phyloP scores from a whole-genome alignment of 2,888 invertebrate genomes.

The Diploptera punctata region DNA sequence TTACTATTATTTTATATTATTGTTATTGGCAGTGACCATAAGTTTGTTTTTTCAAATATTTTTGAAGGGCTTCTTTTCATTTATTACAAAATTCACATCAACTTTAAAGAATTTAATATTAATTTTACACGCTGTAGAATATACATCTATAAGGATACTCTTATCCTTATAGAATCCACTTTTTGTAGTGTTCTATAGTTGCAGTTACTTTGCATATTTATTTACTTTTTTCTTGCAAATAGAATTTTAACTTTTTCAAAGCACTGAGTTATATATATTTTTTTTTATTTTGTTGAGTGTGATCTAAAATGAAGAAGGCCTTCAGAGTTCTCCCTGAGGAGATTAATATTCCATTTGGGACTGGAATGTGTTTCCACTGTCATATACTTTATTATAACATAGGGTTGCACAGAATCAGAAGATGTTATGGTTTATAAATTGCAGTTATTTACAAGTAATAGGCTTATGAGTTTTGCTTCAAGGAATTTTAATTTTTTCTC shows the following conservation, averaged over 20 bases:
- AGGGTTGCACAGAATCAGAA: conserved; percentile 14
- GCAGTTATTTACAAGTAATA: too few species aligned
- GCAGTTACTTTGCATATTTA: not conserved
- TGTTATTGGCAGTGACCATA: conserved; percentile 21
- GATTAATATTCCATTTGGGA: conserved; percentile 24
- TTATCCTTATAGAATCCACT: not conserved
- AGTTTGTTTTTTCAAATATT: conserved; percentile 20
- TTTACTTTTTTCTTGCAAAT: not conserved
- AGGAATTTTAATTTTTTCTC: too few species aligned
- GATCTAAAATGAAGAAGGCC: conserved; percentile 18
- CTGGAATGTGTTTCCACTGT: conserved; percentile 30
- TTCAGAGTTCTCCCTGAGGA: conserved; percentile 1
- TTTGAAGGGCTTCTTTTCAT: conserved; percentile 34
- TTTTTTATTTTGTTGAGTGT: not conserved
- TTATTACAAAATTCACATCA: not conserved
- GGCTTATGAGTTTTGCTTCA: too few species aligned
- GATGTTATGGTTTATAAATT: too few species aligned
- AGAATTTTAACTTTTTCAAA: not conserved
- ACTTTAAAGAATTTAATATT: not conserved
- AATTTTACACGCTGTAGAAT: not conserved
- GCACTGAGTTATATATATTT: not conserved
- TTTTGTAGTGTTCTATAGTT: not conserved
- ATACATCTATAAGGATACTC: not conserved
- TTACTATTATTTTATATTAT: too few species aligned
- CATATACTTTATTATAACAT: not conserved